Conservation (phyloP, 2,797 vertebrate species). For the Rallus crepitans region DNA sequence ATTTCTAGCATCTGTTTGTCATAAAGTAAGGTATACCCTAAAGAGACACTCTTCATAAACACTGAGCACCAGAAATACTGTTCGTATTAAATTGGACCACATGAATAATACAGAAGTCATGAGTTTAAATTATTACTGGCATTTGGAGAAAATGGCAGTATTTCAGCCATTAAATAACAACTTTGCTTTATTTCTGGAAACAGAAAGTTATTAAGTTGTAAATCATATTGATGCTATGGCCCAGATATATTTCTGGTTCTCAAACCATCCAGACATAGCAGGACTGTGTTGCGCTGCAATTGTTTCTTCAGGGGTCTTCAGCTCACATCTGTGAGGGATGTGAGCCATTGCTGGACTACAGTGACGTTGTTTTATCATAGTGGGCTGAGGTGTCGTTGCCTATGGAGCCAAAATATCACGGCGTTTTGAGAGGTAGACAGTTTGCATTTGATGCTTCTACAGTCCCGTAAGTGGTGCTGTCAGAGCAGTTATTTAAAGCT, state of each 20-base stretch:
- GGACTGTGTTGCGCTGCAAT: background rate
- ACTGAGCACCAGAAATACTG: slow-evolving; percentile 70
- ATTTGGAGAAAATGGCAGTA: slow-evolving; percentile 72
- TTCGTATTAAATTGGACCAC: slow-evolving; percentile 72
- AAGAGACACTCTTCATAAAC: slow-evolving; percentile 75
- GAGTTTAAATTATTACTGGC: slow-evolving; percentile 79
- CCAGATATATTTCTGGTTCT: slow-evolving; percentile 38
- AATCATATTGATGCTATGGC: slow-evolving; percentile 58
- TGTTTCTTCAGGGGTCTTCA: slow-evolving; percentile 5
- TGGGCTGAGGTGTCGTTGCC: background rate
- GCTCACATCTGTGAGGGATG: background rate
- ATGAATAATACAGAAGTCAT: slow-evolving; percentile 79
- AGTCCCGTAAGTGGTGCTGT: background rate
- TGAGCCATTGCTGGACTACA: background rate
- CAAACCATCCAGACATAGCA: background rate
- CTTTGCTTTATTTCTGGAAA: slow-evolving; percentile 77
- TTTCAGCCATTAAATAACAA: slow-evolving; percentile 79
- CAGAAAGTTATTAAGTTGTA: slow-evolving; percentile 78
- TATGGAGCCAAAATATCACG: rapidly evolving
- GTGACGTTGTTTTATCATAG: background rate
- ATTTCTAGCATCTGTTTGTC: slow-evolving; percentile 70
- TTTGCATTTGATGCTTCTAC: background rate
- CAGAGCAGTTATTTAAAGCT: background rate
- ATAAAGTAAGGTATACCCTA: slow-evolving; percentile 68
- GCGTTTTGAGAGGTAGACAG: background rate